Evolutionary conservation across 1,140 invertebrate species (phyloP).

Genomic region (Eriocheir sinensis): DNA sequence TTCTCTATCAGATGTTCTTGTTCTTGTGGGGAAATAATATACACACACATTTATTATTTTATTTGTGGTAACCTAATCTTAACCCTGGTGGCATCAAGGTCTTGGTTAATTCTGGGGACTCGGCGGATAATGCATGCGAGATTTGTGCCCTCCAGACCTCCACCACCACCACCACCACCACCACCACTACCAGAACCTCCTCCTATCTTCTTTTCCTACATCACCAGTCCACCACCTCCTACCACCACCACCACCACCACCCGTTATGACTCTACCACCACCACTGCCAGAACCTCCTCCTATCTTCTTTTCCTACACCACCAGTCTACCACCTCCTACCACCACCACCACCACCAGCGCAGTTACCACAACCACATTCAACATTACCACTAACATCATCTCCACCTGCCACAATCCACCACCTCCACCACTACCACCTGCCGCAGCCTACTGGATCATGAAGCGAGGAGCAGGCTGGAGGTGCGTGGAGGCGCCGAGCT

Average conservation of each 20-base stretch:
- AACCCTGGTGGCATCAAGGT: too few relatives aligned
- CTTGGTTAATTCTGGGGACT: too few relatives aligned
- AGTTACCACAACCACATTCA: neutral
- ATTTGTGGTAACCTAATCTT: too few relatives aligned
- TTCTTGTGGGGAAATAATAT: too few relatives aligned
- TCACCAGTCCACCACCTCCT: neutral
- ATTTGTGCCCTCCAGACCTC: neutral
- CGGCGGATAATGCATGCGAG: too few relatives aligned
- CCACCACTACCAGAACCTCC: neutral
- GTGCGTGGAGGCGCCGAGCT: neutral
- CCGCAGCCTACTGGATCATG: conserved; percentile 42
- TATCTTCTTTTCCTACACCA: too few relatives aligned
- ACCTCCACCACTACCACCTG: neutral
- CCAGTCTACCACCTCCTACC: neutral
- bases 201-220: neutral
- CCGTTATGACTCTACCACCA: neutral
- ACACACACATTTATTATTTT: too few relatives aligned
- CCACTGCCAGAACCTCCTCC: neutral
- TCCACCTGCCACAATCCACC: neutral
- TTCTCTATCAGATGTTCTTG: too few relatives aligned
- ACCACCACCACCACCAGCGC: conserved; percentile 23
- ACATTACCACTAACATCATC: neutral
- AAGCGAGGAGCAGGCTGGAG: neutral
- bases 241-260: neutral
- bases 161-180: neutral